Base-by-base conservation (phyloP, 2,888 invertebrate species). In the Mythimna impura region DNA sequence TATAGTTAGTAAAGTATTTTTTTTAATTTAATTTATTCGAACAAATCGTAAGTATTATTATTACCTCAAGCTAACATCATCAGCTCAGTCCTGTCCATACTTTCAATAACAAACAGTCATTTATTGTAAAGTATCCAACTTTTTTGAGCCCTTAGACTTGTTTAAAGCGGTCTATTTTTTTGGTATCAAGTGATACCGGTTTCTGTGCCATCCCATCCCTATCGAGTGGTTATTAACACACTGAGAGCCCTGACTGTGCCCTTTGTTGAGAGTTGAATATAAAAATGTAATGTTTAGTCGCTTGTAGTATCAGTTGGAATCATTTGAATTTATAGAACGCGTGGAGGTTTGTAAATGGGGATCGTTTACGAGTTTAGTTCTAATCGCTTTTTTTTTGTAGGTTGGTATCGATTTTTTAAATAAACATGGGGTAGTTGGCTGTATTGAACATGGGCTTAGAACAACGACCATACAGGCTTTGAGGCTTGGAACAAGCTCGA, bases 161-260 rank as follows among this genome's bases (percentile, higher is more conserved):
- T 73, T 77, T 82, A 72, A 60, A 80, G 65, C 71, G 58, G n/a
- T 73, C 71, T 71, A 73, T 75, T 78, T 76, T 81, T 83, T 83
- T 83, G 67, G 64, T 78, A 81, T 85, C 79, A 64, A 77, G 57
- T 75, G 71, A 78, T 86, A 85, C 86, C 85, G 86, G 86, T 82
- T 84, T 82, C n/a, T 69, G 66, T 66, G 61, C 61, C 66, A 52
- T 74, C 73, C 40, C 84, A 83, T 81, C 80, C 68, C 82, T 82
- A 78, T 74, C 62, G 61, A 14, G 60, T 55, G 73, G 75, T 58
- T 77, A 78, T 69, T 84, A 71, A 75, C 74, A 76, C 68, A 76
- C 43, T 8, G 64, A 72, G 75, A 65, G 50, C 69, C 55, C 62
- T 73, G 22, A 66, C 74, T 82, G 73, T 43, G 71, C 36, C 64